Percentiles rank a stretch among this genome's conserved stretches.
Evolutionary conservation across 2,113 vertebrate genomes (phyloP).

Genomic region (Ceyx cyanopectus): DNA sequence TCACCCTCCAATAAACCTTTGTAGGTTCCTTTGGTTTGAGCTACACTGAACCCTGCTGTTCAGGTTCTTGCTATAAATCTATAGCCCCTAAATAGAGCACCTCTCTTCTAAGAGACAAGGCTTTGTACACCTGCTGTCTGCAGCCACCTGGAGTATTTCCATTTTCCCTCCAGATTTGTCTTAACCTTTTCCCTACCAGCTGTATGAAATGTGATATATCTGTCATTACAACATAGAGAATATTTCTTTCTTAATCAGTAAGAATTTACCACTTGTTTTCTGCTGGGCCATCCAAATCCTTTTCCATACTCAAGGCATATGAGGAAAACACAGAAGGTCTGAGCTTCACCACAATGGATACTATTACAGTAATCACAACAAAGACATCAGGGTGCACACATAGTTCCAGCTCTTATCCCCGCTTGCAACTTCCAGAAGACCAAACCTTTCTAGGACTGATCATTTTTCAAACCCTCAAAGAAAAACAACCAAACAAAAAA

Average conservation of each 20-base stretch:
- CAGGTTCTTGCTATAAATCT: neutral
- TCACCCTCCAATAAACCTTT: slow-evolving; percentile 56
- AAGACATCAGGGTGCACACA: rapidly evolving
- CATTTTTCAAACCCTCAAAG: neutral
- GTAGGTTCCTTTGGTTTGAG: slow-evolving; percentile 60
- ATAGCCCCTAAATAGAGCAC: slow-evolving; percentile 55
- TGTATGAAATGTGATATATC: neutral
- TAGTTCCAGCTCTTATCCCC: neutral
- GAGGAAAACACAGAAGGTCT: neutral
- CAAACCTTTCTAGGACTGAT: neutral
- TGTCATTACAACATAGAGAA: neutral
- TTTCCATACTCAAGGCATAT: neutral
- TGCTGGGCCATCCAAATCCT: neutral
- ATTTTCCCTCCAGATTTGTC: slow-evolving; percentile 22
- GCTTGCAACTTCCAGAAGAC: neutral
- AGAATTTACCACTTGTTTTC: neutral
- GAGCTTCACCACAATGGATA: neutral
- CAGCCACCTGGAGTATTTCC: slow-evolving; percentile 29
- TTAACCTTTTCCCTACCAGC: slow-evolving; percentile 50
- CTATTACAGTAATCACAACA: neutral
- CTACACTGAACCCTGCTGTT: slow-evolving; percentile 53
- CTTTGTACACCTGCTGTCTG: slow-evolving; percentile 26
- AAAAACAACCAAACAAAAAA: neutral
- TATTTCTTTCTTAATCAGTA: neutral
- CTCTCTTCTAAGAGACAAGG: slow-evolving; percentile 36